phyloP scores from a whole-genome alignment of 2,888 invertebrate species.

The Drosophila nigritarsus region DNA sequence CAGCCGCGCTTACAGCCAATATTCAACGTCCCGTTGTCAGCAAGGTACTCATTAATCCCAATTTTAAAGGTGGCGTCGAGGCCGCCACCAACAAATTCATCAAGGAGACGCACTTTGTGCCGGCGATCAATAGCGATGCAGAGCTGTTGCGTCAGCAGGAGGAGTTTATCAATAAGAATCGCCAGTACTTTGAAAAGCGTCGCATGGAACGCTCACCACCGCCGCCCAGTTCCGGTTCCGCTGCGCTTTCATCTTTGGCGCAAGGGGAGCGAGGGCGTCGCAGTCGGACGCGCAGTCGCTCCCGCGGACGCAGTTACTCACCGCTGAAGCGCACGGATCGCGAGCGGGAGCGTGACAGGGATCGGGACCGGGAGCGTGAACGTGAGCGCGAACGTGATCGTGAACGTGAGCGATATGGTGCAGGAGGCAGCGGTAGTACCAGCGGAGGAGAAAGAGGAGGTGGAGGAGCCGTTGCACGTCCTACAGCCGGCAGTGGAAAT shows the following conservation, averaged over 20 bases:
- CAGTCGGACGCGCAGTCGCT: constrained; percentile 81
- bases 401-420: constrained; percentile 61
- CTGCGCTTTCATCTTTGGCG: constrained; percentile 16
- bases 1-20: neutral
- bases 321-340: constrained; percentile 76
- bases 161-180: constrained; percentile 85
- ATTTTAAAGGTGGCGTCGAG: constrained; percentile 85
- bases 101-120: constrained; percentile 85
- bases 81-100: constrained; percentile 85
- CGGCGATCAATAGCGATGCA: constrained; percentile 84
- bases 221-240: constrained; percentile 43
- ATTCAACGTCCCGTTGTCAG: constrained; percentile 67
- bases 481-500: constrained; percentile 32
- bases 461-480: constrained; percentile 12
- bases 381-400: constrained; percentile 60
- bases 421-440: constrained; percentile 13
- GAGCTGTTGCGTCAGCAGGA: constrained; percentile 85
- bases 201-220: constrained; percentile 83
- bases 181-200: constrained; percentile 85
- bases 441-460: constrained; percentile 21
- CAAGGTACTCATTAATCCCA: constrained; percentile 84
- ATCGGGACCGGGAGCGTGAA: constrained; percentile 70
- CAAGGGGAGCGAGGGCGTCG: constrained; percentile 60
- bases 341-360: constrained; percentile 68
- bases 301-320: constrained; percentile 85